Conservation (phyloP, 2,888 invertebrate species). For the Choreutis nemorana region DNA sequence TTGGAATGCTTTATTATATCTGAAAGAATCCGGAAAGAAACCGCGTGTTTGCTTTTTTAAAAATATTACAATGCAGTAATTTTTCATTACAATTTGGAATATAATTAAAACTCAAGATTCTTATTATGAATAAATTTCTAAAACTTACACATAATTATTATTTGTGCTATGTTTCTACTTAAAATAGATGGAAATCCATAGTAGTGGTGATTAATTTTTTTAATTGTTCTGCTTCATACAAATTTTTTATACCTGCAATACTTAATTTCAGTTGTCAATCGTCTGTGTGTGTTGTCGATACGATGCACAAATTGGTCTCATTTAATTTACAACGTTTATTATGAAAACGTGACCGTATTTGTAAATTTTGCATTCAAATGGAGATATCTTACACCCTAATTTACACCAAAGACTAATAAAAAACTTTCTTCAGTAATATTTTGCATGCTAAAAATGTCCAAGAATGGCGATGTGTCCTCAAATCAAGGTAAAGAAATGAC, state of each 20-base stretch:
- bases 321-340: constrained; percentile 22
- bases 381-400: constrained; percentile 31
- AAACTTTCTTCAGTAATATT: constrained; percentile 13
- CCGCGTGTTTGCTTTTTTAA: too few relatives aligned
- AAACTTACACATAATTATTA: too few relatives aligned
- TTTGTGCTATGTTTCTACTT: too few relatives aligned
- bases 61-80: too few relatives aligned
- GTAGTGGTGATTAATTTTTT: too few relatives aligned
- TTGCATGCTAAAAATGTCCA: constrained; percentile 70
- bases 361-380: constrained; percentile 35
- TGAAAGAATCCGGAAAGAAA: too few relatives aligned
- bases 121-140: too few relatives aligned
- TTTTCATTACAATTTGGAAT: too few relatives aligned
- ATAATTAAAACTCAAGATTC: too few relatives aligned
- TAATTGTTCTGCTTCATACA: too few relatives aligned
- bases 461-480: constrained; percentile 75
- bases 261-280: not conserved
- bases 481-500: constrained; percentile 58
- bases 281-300: constrained; percentile 22
- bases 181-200: too few relatives aligned
- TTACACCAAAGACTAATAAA: constrained; percentile 34
- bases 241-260: not conserved
- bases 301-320: constrained; percentile 19
- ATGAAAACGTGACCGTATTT: constrained; percentile 32
- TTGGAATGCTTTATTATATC: too few relatives aligned